Conservation (phyloP, 2,797 vertebrate species). For the Neosilurus hyrtlii region DNA sequence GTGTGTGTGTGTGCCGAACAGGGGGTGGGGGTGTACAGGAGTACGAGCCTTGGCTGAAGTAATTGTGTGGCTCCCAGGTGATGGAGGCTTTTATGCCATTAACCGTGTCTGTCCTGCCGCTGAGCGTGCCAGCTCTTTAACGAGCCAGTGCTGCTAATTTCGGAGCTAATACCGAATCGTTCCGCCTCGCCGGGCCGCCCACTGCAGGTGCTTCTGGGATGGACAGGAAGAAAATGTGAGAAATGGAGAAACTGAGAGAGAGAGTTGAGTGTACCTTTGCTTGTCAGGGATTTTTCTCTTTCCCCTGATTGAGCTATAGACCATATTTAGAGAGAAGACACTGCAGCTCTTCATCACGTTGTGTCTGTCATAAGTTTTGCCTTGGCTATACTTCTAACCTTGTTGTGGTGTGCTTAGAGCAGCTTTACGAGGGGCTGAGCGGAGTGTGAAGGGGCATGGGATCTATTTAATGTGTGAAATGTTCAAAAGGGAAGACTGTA, state of each 20-base stretch:
- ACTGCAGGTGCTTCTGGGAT: slow-evolving; percentile 84
- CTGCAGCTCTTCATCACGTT: slow-evolving; percentile 20
- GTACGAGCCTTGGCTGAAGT: slow-evolving; percentile 66
- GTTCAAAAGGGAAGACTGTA: slow-evolving; percentile 6
- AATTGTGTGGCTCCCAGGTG: slow-evolving; percentile 72
- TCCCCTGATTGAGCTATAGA: slow-evolving; percentile 81
- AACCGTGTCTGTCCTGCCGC: slow-evolving; percentile 72
- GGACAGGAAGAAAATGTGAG: slow-evolving; percentile 70
- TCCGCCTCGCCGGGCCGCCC: slow-evolving; percentile 80
- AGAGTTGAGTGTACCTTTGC: slow-evolving; percentile 77
- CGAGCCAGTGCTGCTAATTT: slow-evolving; percentile 94
- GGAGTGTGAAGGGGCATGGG: slow-evolving; percentile 10
- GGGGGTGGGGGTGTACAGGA: slow-evolving; percentile 37
- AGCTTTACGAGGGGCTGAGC: slow-evolving; percentile 10
- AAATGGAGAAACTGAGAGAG: slow-evolving; percentile 69
- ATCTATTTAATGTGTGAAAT: slow-evolving; percentile 5
- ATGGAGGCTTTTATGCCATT: slow-evolving; percentile 80
- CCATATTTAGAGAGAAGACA: slow-evolving; percentile 65
- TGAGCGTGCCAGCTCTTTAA: slow-evolving; percentile 87
- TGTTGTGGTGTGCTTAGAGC: neutral
- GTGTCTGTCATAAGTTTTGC: slow-evolving; percentile 14
- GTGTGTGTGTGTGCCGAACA: neutral
- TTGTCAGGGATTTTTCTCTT: slow-evolving; percentile 43
- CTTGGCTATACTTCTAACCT: neutral
- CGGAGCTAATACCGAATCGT: slow-evolving; percentile 94